Evolutionary conservation across 2,888 invertebrate genomes (phyloP).

Genomic region (Caradrina kadenii): DNA sequence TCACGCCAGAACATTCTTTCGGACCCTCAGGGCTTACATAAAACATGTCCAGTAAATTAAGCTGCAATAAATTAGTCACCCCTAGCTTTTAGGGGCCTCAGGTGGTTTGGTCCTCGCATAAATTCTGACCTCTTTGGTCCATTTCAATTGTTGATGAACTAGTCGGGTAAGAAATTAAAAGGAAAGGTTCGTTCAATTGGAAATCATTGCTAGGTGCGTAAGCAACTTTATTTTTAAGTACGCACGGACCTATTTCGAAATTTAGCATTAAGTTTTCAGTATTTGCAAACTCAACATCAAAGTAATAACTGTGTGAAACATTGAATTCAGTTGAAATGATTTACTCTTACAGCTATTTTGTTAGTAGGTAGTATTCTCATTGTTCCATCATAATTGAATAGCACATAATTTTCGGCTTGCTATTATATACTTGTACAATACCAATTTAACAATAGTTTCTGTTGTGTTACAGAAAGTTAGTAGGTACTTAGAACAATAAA

Average conservation of each 20-base stretch:
- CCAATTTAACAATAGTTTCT: slow-evolving; percentile 5
- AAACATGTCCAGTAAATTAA: slow-evolving; percentile 82
- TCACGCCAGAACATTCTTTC: slow-evolving; percentile 84
- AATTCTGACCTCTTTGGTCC: slow-evolving; percentile 74
- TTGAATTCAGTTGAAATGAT: slow-evolving; percentile 16
- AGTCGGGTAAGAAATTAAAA: slow-evolving; percentile 58
- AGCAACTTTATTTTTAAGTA: slow-evolving; percentile 1
- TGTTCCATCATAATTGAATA: slow-evolving; percentile 16
- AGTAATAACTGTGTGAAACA: slow-evolving; percentile 3
- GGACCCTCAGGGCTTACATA: slow-evolving; percentile 71
- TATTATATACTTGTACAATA: slow-evolving; percentile 3
- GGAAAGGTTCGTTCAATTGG: slow-evolving; percentile 23
- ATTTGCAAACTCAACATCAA: slow-evolving; percentile 5
- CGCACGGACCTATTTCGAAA: not conserved
- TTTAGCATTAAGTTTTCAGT: not conserved
- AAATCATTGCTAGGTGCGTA: slow-evolving; percentile 12
- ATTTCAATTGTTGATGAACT: slow-evolving; percentile 79
- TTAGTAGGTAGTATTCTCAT: slow-evolving; percentile 2
- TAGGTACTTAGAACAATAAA: not conserved
- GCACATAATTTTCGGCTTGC: slow-evolving; percentile 12
- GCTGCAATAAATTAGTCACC: slow-evolving; percentile 81
- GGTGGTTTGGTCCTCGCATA: slow-evolving; percentile 76
- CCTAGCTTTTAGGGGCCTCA: slow-evolving; percentile 72
- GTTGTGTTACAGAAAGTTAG: not conserved
- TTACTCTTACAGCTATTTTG: slow-evolving; percentile 29